phyloP scores from a whole-genome alignment of 2,113 vertebrate species.

The Enhydra lutris region DNA sequence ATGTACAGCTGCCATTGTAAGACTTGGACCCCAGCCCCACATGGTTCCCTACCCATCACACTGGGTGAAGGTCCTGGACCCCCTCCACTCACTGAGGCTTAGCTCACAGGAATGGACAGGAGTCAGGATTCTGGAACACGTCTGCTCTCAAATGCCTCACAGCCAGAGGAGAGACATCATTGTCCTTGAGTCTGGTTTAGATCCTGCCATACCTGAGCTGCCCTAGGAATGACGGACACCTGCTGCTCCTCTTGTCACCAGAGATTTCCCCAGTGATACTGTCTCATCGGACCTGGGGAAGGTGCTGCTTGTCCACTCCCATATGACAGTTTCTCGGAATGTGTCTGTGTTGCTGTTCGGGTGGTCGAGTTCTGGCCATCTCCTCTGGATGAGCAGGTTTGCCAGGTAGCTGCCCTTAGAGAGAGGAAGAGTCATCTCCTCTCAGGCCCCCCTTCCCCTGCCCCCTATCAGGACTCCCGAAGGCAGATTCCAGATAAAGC shows the following conservation, averaged over 20 bases:
- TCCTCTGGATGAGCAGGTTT: neutral
- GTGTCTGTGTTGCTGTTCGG: accelerated
- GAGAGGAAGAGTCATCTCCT: no score
- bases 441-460: neutral
- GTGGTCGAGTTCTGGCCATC: neutral
- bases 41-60: accelerated
- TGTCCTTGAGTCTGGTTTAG: neutral
- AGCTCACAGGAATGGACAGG: neutral
- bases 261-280: no score
- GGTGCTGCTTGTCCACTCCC: no score
- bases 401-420: no score
- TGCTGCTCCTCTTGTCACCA: neutral
- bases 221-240: neutral
- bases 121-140: neutral
- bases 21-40: neutral
- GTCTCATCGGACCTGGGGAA: neutral
- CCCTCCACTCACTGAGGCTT: neutral
- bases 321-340: neutral
- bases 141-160: neutral
- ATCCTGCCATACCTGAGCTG: neutral
- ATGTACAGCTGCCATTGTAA: neutral
- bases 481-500: neutral
- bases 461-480: no score
- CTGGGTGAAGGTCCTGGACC: no score
- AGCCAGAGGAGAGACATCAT: neutral